Base-by-base conservation (phyloP, 2,797 vertebrate species). In the Miichthys miiuy region DNA sequence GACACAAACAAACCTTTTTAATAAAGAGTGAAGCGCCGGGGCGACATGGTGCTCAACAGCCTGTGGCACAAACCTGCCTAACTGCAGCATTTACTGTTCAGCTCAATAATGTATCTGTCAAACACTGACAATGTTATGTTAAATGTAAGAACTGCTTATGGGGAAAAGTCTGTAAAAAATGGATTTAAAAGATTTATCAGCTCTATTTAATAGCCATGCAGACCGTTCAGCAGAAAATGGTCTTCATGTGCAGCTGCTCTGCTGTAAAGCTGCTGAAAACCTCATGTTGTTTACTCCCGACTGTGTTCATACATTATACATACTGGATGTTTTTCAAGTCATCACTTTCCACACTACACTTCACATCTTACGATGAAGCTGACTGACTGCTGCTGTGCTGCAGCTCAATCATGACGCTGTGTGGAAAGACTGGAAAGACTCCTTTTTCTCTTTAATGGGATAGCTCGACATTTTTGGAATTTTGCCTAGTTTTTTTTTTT, bases 261-360 rank as follows among this genome's bases (percentile, higher is more conserved):
- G 23, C 30, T 71, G 44, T 66, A 42, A 57, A 69, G 58, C 64
- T 70, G 77, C 68, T 64, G 54, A 41, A 48, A 68, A 64, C 68
- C 20, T 76, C 57, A 10, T 23, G 50, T 47, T 64, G 75, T 87
- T 78, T 70, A 51, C 75, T 55, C 60, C 47, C 23, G 17, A 8
- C 38, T 54, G 38, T 47, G 30, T 65, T 74, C 75, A 85, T 90
- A 12, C 60, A 86, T 82, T 88, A 88, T 86, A 64, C 4, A 88
- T 85, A 7, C 8, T 60, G 14, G 23, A 54, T 77, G 4, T 79
- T 81, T 83, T 80, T 73, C 69, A 57, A 83, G 67, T 83, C 77
- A 86, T 82, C 74, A 61, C n/a, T 85, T 89, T 86, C 50, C 81
- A 41, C 62, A 66, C 67, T 0, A 46, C 62, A 68, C 38, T 25